phyloP scores from a whole-genome alignment of 2,888 invertebrate genomes.

The Epirrhoe alternata region DNA sequence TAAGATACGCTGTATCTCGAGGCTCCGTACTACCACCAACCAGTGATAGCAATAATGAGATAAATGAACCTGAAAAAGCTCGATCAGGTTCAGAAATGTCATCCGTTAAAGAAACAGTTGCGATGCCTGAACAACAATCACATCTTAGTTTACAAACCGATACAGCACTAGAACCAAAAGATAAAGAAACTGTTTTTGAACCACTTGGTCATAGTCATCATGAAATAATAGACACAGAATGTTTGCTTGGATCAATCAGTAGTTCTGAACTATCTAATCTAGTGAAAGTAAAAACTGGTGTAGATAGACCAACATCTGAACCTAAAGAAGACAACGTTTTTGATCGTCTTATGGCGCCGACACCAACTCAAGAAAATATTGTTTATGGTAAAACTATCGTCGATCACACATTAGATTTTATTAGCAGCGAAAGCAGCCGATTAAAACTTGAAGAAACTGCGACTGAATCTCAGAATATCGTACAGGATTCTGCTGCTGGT shows the following conservation, averaged over 20 bases:
- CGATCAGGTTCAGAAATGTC: constrained; percentile 5
- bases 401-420: constrained; percentile 40
- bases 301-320: constrained; percentile 14
- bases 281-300: constrained; percentile 13
- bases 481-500: constrained; percentile 18
- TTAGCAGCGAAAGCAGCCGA: constrained; percentile 37
- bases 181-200: constrained; percentile 42
- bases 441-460: not conserved
- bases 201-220: constrained; percentile 53
- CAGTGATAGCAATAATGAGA: constrained; percentile 2
- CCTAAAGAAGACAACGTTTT: constrained; percentile 24
- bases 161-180: not conserved
- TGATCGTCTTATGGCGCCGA: constrained; percentile 6
- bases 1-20: constrained; percentile 46
- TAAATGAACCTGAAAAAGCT: not conserved
- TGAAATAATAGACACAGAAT: constrained; percentile 62
- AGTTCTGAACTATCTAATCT: constrained; percentile 13
- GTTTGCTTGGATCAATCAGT: constrained; percentile 39
- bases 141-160: not conserved
- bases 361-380: constrained; percentile 5
- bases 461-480: constrained; percentile 11
- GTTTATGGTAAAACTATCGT: constrained; percentile 33
- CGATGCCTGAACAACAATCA: not conserved
- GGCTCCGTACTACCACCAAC: constrained; percentile 4
- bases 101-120: constrained; percentile 11